Evolutionary conservation across 2,113 vertebrate species (phyloP).

Genomic region (Ondatra zibethicus): DNA sequence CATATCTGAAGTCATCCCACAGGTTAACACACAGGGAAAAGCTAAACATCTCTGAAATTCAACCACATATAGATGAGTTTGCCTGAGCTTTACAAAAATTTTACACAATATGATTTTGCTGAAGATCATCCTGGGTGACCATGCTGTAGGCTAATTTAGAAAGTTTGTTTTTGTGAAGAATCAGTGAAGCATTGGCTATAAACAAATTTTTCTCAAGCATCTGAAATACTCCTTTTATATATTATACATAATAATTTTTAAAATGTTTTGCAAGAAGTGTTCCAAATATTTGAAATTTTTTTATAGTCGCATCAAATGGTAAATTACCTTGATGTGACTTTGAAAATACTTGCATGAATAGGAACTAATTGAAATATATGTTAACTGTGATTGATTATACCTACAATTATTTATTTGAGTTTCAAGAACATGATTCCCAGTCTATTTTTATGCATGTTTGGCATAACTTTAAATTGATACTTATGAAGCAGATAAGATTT

Average conservation of each 20-base stretch:
- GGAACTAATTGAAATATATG: background rate
- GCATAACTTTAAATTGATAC: background rate
- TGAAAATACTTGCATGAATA: background rate
- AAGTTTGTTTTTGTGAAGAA: background rate
- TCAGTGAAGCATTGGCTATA: background rate
- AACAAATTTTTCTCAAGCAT: background rate
- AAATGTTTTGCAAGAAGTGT: background rate
- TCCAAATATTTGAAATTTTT: slow-evolving; percentile 22
- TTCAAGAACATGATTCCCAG: background rate
- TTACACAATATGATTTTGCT: background rate
- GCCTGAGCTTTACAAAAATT: background rate
- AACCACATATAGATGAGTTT: background rate
- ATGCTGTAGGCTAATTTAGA: background rate
- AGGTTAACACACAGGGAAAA: background rate
- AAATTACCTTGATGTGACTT: slow-evolving; percentile 11
- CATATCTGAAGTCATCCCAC: background rate
- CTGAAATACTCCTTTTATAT: background rate
- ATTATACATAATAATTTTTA: background rate
- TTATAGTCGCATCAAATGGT: background rate
- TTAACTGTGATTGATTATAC: background rate
- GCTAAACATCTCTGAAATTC: background rate
- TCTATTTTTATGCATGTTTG: background rate
- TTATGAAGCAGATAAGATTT: background rate
- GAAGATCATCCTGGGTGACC: background rate
- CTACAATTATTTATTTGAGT: slow-evolving; percentile 5